Base-by-base conservation (phyloP, 2,113 vertebrate species). In the Pogona vitticeps region DNA sequence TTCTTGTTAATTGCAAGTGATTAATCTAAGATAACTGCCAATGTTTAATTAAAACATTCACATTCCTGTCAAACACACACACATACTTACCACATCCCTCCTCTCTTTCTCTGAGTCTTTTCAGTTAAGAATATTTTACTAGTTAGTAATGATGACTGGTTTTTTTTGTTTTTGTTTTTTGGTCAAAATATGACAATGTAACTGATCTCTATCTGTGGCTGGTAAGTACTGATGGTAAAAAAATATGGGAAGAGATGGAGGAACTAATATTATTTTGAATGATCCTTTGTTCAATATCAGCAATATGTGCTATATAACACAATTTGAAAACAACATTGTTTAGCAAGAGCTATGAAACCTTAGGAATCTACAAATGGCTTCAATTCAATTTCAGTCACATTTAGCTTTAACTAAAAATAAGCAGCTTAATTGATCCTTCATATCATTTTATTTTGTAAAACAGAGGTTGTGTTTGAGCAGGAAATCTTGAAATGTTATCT, bases 231-330 rank as follows among this genome's bases (percentile, higher is more conserved):
- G 56, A 79, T 33, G n/a, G 33, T 61, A 23, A 38, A 79, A 61
- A 8, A 46, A 76, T 78, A 76, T 83, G 56, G 73, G 70, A 73
- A 92, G 76, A 31, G 4, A 18, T 85, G 80, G 76, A 20, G 70
- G 77, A 42, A 1, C 36, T 68, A 90, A 65, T 61, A 85, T 86
- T 80, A 75, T 78, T 58, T 67, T 91, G 86, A n/a, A 42, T 87
- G 83, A 38, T 88, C 31, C 70, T 88, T 61, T 73, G 31, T 72
- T 80, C 20, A 86, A 81, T 46, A n/a, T 61, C 61, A 70, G 77
- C 1, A 84, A 87, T 84, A 90, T 84, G 73, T 91, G 68, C 79
- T 0, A 0, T 0, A 0, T 88, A 82, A 71, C 4, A 85, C 13
- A 3, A 4, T 85, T 87, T 79, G 56, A 18, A 91, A 68, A 36